Conservation (phyloP, 2,888 invertebrate genomes). For the Galerucella calmariensis region DNA sequence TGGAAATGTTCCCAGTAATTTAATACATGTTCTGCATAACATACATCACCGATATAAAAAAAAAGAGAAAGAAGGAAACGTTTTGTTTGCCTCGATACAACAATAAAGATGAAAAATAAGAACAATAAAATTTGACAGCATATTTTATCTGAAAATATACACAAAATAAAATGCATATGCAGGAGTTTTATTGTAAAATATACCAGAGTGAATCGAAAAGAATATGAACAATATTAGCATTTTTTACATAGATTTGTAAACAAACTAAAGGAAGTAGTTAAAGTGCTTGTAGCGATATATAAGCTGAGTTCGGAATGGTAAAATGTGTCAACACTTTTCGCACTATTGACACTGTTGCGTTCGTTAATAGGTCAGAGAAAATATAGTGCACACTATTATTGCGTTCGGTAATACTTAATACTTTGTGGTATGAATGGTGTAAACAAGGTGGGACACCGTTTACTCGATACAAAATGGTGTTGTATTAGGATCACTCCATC, state of each 20-base stretch:
- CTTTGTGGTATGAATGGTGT: no score
- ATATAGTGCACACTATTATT: no score
- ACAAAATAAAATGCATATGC: conserved; percentile 50
- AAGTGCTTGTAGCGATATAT: no score
- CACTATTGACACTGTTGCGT: no score
- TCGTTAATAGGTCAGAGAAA: no score
- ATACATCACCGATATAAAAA: conserved; percentile 43
- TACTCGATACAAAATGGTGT: no score
- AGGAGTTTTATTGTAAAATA: conserved; percentile 32
- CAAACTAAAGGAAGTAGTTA: no score
- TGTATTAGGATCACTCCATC: no score
- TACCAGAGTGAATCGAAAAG: background rate
- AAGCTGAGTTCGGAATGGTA: no score
- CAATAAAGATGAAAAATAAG: conserved; percentile 60
- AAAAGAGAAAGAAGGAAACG: conserved; percentile 36
- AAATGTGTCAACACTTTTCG: no score
- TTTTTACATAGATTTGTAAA: background rate
- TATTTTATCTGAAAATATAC: conserved; percentile 55
- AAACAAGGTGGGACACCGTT: no score
- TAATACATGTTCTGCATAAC: conserved; percentile 43
- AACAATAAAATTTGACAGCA: conserved; percentile 59
- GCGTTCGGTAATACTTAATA: no score
- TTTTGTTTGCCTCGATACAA: conserved; percentile 49
- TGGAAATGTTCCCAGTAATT: conserved; percentile 45
- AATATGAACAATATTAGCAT: background rate